These are phyloP conservation scores for Cyclophora albipunctata DNA, from an alignment of 2,888 invertebrate genomes.

Conservation along the genomic window DNA sequence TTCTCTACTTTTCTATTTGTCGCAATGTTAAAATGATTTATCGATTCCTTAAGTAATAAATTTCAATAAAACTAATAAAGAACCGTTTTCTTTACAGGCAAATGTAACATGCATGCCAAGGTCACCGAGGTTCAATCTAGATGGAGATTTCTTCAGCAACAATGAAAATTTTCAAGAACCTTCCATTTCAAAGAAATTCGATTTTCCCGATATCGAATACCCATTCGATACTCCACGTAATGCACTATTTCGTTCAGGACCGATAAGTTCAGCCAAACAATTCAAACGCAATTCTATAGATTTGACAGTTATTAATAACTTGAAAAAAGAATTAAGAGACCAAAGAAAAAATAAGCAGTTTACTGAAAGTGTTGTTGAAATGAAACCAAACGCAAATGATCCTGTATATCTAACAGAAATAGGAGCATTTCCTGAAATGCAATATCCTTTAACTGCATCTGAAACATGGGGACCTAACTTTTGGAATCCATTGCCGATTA, in stretches of 20 bases:
- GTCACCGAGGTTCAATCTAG: conserved; percentile 15
- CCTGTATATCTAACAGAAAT: conserved; percentile 21
- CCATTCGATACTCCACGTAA: conserved; percentile 17
- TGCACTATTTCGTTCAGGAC: conserved; percentile 8
- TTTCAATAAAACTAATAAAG: background rate
- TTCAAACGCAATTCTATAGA: conserved; percentile 1
- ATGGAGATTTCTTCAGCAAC: conserved; percentile 1
- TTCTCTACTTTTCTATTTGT: background rate
- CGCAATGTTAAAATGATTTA: no score
- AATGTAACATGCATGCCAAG: conserved; percentile 28
- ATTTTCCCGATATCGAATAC: conserved; percentile 44
- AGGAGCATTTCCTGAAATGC: conserved; percentile 46
- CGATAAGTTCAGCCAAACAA: background rate
- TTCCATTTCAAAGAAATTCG: conserved; percentile 20
- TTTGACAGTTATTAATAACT: conserved; percentile 12
- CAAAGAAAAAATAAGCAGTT: conserved; percentile 20
- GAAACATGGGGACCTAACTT: conserved; percentile 48
- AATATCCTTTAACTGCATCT: conserved; percentile 44
- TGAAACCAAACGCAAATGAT: conserved; percentile 7
- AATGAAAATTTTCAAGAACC: conserved; percentile 4
- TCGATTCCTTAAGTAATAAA: background rate
- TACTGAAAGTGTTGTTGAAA: background rate
- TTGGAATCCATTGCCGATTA: conserved; percentile 30
- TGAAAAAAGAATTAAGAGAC: conserved; percentile 27
- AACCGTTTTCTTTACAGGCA: conserved; percentile 29